These are phyloP conservation scores for Pissodes strobi DNA, from an alignment of 1,140 invertebrate genomes.

Conservation along the genomic window DNA sequence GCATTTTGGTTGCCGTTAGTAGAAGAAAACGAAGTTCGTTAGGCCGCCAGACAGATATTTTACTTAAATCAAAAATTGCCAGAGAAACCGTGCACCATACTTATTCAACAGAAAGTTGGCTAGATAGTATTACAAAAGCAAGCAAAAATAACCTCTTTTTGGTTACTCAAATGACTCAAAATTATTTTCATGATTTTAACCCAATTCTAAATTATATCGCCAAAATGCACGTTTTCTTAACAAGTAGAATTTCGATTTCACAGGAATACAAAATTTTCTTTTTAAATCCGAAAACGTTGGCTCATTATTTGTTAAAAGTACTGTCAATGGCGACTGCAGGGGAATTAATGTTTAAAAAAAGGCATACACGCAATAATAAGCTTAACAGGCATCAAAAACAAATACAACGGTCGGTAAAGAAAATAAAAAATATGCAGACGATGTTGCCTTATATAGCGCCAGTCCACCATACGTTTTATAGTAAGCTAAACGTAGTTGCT, in stretches of 20 bases:
- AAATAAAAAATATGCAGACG: too few species aligned
- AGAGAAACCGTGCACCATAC: neutral
- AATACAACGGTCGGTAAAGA: too few species aligned
- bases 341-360: too few species aligned
- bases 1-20: conserved; percentile 11
- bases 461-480: too few species aligned
- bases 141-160: conserved; percentile 6
- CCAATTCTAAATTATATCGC: conserved; percentile 20
- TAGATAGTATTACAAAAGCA: neutral
- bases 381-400: too few species aligned
- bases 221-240: neutral
- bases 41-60: conserved; percentile 1
- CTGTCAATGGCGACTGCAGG: too few species aligned
- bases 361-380: too few species aligned
- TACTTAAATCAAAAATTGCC: neutral
- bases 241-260: conserved; percentile 5
- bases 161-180: conserved; percentile 4
- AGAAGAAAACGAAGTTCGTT: neutral
- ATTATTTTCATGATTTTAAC: neutral
- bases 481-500: too few species aligned
- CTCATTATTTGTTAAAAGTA: conserved; percentile 29
- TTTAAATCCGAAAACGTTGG: conserved; percentile 8
- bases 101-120: conserved; percentile 4
- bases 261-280: conserved; percentile 1
- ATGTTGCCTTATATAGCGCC: too few species aligned